These are phyloP conservation scores for Pachliopta kotzebuea DNA, from an alignment of 2,888 invertebrate genomes.

Conservation along the genomic window DNA sequence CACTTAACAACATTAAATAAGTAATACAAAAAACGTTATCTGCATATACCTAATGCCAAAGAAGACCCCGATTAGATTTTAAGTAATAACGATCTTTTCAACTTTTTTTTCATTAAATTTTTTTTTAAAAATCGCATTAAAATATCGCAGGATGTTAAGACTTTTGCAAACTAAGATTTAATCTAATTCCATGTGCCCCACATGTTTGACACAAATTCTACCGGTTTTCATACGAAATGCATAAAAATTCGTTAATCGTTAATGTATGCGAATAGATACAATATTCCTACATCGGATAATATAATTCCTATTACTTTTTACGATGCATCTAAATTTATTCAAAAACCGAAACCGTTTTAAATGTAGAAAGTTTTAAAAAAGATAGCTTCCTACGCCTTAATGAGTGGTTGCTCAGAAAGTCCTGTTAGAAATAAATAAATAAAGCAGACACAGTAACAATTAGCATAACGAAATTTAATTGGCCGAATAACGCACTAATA, in stretches of 20 bases:
- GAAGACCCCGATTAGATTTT: too few species aligned
- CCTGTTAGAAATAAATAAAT: slow-evolving; percentile 19
- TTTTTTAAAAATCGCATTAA: too few species aligned
- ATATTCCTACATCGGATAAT: slow-evolving; percentile 2
- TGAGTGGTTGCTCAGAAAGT: not conserved
- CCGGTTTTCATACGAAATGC: not conserved
- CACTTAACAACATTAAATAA: too few species aligned
- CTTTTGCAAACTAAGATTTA: not conserved
- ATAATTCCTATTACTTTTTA: slow-evolving; percentile 19
- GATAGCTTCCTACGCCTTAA: slow-evolving; percentile 4
- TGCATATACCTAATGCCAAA: not conserved
- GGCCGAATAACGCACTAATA: not conserved
- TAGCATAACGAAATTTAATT: slow-evolving; percentile 19
- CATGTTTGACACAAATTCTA: not conserved
- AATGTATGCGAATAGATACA: slow-evolving; percentile 17
- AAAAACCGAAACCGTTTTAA: slow-evolving; percentile 16
- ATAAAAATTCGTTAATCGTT: slow-evolving; percentile 10
- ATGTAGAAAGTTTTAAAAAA: slow-evolving; percentile 5
- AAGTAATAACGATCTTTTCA: too few species aligned
- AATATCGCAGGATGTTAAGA: not conserved
- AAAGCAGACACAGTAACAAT: slow-evolving; percentile 10
- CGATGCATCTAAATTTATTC: slow-evolving; percentile 24
- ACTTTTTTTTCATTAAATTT: too few species aligned
- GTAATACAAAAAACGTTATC: not conserved
- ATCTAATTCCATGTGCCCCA: not conserved